Percentiles rank a stretch among this genome's conserved stretches.
phyloP scores from a whole-genome alignment of 2,888 invertebrate genomes.

The Eubasilissa splendida region DNA sequence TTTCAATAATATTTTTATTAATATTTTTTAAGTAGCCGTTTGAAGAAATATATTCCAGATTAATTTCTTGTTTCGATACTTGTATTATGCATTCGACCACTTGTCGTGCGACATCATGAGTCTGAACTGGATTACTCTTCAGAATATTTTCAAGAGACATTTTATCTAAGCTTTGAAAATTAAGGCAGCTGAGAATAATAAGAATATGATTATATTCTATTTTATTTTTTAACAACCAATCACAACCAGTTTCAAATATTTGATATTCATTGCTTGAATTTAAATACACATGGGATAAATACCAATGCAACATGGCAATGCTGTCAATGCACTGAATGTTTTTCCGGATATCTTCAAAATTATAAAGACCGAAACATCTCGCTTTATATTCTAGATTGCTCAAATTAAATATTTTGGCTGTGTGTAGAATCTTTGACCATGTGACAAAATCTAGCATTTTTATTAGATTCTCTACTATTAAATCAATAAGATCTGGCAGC shows the following conservation, averaged over 20 bases:
- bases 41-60: conserved; percentile 7
- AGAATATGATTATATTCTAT: conserved; percentile 37
- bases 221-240: conserved; percentile 64
- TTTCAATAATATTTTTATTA: conserved; percentile 39
- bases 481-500: conserved; percentile 63
- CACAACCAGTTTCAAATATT: conserved; percentile 64
- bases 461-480: conserved; percentile 59
- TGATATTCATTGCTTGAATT: conserved; percentile 62
- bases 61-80: conserved; percentile 11
- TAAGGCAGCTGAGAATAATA: conserved; percentile 50
- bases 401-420: conserved; percentile 41
- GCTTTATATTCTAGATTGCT: conserved; percentile 35
- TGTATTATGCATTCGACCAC: conserved; percentile 41
- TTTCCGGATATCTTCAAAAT: conserved; percentile 62
- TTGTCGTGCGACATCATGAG: conserved; percentile 39
- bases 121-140: conserved; percentile 24
- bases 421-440: conserved; percentile 48
- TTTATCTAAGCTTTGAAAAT: conserved; percentile 40
- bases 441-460: conserved; percentile 34
- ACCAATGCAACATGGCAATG: conserved; percentile 62
- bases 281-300: conserved; percentile 63
- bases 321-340: conserved; percentile 61
- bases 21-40: conserved; percentile 13
- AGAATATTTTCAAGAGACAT: conserved; percentile 34
- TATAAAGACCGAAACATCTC: conserved; percentile 61